Base-by-base conservation (phyloP, 2,888 invertebrate genomes). In the Gymnocheta viridis region DNA sequence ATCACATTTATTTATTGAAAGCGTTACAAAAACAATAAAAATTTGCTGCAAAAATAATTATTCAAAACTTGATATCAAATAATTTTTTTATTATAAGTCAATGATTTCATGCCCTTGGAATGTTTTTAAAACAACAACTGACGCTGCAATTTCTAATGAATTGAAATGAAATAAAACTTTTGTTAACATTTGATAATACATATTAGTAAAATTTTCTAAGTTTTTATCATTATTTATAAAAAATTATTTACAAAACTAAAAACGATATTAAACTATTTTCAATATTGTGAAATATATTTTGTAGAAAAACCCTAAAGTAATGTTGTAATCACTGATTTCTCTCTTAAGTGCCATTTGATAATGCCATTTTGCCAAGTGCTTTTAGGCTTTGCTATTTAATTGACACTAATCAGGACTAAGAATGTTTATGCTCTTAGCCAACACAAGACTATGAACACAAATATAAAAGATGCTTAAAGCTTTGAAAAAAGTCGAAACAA, bases 31-130 rank as follows among this genome's bases (percentile, higher is more conserved):
- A 49, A 47, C 4, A 35, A 7, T 14, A n/a, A n/a, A 38, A 38
- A 12, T 38, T 24, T 19, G 19, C n/a, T 32, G 9, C 22, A 49
- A 49, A 70, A 41, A 38, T 6, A 6, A 19, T 41, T 41, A 74
- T 56, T 54, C 17, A 19, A 51, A 54, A 14, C 10, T 62, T 70
- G 62, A 64, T 79, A 79, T 70, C 54, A 73, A 64, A 56, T 62
- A 27, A 49, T 64, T 49, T 27, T 58, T 51, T 60, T 62, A 17
- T 49, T 5, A 27, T 19, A 51, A 47, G 32, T 24, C 19, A 70
- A 73, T 81, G 72, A 77, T 81, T 77, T 77, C 73, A 84, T 67
- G 27, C 60, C 62, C 22, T 81, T 84, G 81, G 76, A 81, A 81
- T 81, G 66, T 77, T 72, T 35, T 49, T 47, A 19, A 32, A 56